Base-by-base conservation (phyloP, 2,797 vertebrate genomes). In the Mormyrops attenuatus region DNA sequence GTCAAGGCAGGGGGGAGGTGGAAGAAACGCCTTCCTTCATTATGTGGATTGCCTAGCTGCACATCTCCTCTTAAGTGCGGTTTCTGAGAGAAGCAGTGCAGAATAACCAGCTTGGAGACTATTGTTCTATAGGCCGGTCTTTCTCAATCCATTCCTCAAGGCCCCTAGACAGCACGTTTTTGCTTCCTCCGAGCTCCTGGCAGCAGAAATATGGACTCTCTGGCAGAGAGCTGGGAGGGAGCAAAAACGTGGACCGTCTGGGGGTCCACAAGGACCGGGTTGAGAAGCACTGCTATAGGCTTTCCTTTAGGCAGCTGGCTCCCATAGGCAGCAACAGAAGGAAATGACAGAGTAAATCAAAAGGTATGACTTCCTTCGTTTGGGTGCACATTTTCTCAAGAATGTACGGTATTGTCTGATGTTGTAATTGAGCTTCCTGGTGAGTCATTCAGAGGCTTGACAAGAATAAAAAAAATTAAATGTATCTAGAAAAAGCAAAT, bases 11-110 rank as follows among this genome's bases (percentile, higher is more conserved):
- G 92, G 91, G 92, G 87, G 82, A 88, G 88, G 94, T 93, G 93
- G 92, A 92, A 95, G 94, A 90, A 91, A 88, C 94, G 93, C 92
- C 92, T 92, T 95, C 93, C 60, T 94, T 95, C 94, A 93, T 95
- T 93, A 94, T 94, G 94, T 89, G 92, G 91, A 91, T 91, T 91
- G 92, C 93, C 94, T 95, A 88, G 73, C 91, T 87, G 90, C 87
- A 91, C 91, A 92, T 92, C 92, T 94, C 93, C 91, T 92, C 91
- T 91, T 92, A 92, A 91, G 93, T 90, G 92, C 92, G 89, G 84
- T 92, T 88, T 91, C 91, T 30, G 22, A 63, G 60, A 52, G 57
- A 69, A 60, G 13, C 13, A 15, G 38, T 47, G 38, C 73, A 20
- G 88, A 90, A 55, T 90, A 38, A 3, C 77, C 34, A 49, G 89